Conservation (phyloP, 2,113 vertebrate species). For the Urocynchramus pylzowi region DNA sequence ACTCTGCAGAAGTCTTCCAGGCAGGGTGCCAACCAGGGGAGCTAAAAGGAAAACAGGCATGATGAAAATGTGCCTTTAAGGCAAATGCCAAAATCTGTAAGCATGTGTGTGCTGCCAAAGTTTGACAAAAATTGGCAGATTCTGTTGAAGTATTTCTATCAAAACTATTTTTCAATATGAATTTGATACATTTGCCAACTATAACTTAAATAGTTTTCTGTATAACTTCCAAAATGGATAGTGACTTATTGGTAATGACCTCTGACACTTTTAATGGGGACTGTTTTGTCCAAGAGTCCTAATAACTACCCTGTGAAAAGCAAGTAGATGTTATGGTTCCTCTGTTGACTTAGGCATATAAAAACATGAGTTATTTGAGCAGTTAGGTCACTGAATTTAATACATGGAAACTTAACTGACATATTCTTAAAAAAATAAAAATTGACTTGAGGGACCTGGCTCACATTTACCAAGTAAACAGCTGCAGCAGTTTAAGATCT, state of each 20-base stretch:
- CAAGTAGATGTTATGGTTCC: background rate
- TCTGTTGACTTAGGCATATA: background rate
- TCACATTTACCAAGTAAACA: background rate
- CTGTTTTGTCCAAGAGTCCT: background rate
- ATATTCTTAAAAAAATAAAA: background rate
- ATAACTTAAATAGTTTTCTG: background rate
- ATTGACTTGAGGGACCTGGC: background rate
- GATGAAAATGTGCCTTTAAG: slow-evolving; percentile 26
- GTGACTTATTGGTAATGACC: background rate
- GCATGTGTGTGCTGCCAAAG: slow-evolving; percentile 20
- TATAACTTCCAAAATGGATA: background rate
- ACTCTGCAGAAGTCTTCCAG: background rate
- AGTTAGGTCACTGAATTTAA: slow-evolving; percentile 21
- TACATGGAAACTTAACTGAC: slow-evolving; percentile 17
- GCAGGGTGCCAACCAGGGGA: slow-evolving; percentile 2
- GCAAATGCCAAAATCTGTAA: slow-evolving; percentile 1
- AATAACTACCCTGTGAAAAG: background rate
- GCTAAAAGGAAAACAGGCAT: background rate
- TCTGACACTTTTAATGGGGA: background rate
- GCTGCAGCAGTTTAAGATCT: slow-evolving; percentile 11
- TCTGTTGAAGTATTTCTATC: background rate
- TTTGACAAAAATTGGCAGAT: slow-evolving; percentile 48
- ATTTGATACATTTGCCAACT: background rate
- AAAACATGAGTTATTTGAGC: background rate
- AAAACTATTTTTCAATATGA: slow-evolving; percentile 22